phyloP scores from a whole-genome alignment of 37 sponge, comb jelly and placozoan species.

The Lycopodina hypogea region DNA sequence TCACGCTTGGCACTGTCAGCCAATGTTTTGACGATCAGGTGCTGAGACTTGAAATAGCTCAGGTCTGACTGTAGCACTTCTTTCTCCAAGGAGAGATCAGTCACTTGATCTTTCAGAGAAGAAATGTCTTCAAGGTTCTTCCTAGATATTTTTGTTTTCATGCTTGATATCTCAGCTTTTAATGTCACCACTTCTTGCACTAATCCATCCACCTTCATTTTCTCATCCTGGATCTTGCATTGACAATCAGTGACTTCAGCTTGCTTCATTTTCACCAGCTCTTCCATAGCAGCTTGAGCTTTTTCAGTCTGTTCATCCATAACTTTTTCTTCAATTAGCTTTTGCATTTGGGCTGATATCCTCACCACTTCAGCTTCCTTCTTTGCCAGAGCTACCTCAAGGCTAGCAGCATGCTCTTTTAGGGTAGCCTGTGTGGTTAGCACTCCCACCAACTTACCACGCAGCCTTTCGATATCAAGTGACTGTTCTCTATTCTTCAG shows the following conservation, averaged over 20 bases:
- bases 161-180: background rate
- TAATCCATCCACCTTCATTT: conserved; percentile 17
- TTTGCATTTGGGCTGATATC: conserved; percentile 35
- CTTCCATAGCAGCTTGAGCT: conserved; percentile 11
- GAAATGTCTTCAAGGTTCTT: background rate
- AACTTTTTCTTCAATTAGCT: conserved; percentile 47
- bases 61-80: conserved; percentile 37
- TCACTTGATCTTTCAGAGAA: conserved; percentile 4
- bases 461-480: conserved; percentile 56
- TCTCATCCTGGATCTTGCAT: conserved; percentile 8
- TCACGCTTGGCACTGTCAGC: conserved; percentile 37
- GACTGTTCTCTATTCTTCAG: conserved; percentile 38
- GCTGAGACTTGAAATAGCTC: conserved; percentile 34
- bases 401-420: conserved; percentile 48
- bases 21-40: conserved; percentile 15
- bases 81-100: conserved; percentile 3
- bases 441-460: conserved; percentile 65
- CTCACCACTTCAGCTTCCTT: conserved; percentile 48
- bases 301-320: conserved; percentile 26
- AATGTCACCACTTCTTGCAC: background rate
- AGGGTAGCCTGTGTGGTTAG: conserved; percentile 46
- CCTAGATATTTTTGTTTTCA: background rate
- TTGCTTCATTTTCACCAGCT: conserved; percentile 21
- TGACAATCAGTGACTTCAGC: background rate
- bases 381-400: conserved; percentile 63